Conservation (phyloP, 1,140 invertebrate genomes). For the Nylanderia fulva region DNA sequence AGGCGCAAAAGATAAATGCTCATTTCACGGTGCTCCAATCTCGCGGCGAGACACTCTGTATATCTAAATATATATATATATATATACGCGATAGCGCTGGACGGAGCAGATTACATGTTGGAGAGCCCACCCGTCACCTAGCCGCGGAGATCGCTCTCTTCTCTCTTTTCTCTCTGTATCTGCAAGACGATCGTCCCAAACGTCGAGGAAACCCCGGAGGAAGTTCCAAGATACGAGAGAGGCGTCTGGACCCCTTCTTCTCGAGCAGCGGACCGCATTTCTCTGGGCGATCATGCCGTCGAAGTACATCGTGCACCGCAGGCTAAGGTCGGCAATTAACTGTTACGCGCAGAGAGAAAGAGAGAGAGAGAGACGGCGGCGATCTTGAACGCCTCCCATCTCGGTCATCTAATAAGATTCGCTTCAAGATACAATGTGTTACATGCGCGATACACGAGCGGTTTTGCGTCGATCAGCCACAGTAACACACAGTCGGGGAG, state of each 20-base stretch:
- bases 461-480: slow-evolving; percentile 51
- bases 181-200: slow-evolving; percentile 49
- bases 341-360: slow-evolving; percentile 25
- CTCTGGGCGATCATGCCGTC: slow-evolving; percentile 54
- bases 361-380: slow-evolving; percentile 34
- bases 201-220: slow-evolving; percentile 66
- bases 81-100: slow-evolving; percentile 17
- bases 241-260: slow-evolving; percentile 14
- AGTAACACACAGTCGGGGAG: slow-evolving; percentile 35
- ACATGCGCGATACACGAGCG: slow-evolving; percentile 50
- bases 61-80: slow-evolving; percentile 1
- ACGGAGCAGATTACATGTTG: slow-evolving; percentile 76
- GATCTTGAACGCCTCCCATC: slow-evolving; percentile 49
- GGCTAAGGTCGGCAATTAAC: slow-evolving; percentile 60
- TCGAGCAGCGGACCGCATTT: slow-evolving; percentile 46
- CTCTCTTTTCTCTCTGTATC: slow-evolving; percentile 1
- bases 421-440: slow-evolving; percentile 60
- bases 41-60: slow-evolving; percentile 1
- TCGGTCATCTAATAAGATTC: slow-evolving; percentile 57
- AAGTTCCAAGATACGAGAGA: slow-evolving; percentile 31
- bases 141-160: slow-evolving; percentile 60
- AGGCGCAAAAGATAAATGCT: slow-evolving; percentile 4
- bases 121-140: slow-evolving; percentile 75
- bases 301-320: slow-evolving; percentile 53
- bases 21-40: slow-evolving; percentile 23